A percentile compares a stretch with the other conserved stretches of the same genome.
These are phyloP conservation scores for Trachelus stipa DNA, from an alignment of 2,888 invertebrate species.

Conservation along the genomic window DNA sequence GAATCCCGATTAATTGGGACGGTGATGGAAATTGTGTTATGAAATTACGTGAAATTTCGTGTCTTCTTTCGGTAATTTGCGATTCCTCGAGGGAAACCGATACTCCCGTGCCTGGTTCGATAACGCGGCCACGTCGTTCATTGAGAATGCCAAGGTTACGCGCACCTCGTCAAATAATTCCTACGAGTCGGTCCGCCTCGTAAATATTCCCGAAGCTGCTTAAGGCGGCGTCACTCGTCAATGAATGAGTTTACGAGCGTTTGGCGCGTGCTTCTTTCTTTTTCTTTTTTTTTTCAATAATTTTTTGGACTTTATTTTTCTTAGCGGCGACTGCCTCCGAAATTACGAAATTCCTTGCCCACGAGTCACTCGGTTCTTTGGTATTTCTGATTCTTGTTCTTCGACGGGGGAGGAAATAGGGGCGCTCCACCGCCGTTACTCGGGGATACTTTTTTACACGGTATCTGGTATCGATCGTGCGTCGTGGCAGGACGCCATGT, in stretches of 20 bases:
- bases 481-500: conserved; percentile 14
- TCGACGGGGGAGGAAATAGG: background rate
- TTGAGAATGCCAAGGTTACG: conserved; percentile 18
- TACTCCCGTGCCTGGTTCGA: background rate
- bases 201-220: background rate
- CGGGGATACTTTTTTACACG: background rate
- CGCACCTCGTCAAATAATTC: background rate
- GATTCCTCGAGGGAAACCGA: background rate
- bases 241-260: background rate
- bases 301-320: too few species aligned
- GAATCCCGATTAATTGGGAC: background rate
- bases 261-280: too few species aligned
- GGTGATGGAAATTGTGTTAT: background rate
- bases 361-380: too few species aligned
- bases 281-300: too few species aligned
- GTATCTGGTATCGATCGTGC: conserved; percentile 22
- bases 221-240: background rate
- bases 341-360: too few species aligned
- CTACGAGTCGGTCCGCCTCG: background rate
- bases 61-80: background rate
- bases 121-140: background rate
- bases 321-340: too few species aligned
- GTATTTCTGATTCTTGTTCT: background rate
- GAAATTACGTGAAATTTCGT: background rate
- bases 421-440: conserved; percentile 4